These are phyloP conservation scores for Spisula subtruncata DNA, from an alignment of 2,888 invertebrate genomes.

Conservation along the genomic window DNA sequence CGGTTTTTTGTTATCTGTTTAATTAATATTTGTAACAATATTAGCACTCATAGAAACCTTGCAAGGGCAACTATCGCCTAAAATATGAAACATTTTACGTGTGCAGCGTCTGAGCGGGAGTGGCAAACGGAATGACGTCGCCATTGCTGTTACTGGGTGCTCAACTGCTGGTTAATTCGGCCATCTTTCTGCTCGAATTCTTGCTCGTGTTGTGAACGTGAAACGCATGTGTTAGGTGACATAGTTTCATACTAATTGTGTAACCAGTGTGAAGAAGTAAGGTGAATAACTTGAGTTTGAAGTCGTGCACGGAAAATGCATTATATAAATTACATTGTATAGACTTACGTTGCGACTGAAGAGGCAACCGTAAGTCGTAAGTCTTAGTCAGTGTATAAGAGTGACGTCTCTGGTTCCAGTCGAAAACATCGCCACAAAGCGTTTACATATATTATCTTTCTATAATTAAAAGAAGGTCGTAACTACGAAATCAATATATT, in stretches of 20 bases:
- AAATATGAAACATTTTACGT: background rate
- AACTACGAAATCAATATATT: too few species aligned
- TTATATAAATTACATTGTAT: background rate
- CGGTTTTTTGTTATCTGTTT: conserved; percentile 42
- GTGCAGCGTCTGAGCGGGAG: conserved; percentile 2
- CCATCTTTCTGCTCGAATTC: background rate
- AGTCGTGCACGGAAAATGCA: background rate
- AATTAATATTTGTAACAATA: conserved; percentile 36
- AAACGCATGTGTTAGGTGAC: background rate
- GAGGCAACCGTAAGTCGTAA: background rate
- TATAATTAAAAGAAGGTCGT: too few species aligned
- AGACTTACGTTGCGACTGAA: background rate
- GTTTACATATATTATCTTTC: too few species aligned
- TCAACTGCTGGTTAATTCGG: background rate
- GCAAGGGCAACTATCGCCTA: background rate
- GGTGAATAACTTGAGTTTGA: background rate
- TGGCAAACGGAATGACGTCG: background rate
- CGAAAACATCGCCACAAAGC: too few species aligned
- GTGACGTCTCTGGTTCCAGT: background rate
- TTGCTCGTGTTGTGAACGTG: background rate
- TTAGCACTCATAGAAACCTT: background rate
- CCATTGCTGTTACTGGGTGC: background rate
- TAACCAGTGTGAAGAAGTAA: background rate
- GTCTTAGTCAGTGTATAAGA: background rate
- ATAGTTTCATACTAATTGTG: background rate